A percentile compares a stretch with the other conserved stretches of the same genome.
Conservation (phyloP, 53 echinoderm and acorn worm species). For the Holothuria leucospilota region DNA sequence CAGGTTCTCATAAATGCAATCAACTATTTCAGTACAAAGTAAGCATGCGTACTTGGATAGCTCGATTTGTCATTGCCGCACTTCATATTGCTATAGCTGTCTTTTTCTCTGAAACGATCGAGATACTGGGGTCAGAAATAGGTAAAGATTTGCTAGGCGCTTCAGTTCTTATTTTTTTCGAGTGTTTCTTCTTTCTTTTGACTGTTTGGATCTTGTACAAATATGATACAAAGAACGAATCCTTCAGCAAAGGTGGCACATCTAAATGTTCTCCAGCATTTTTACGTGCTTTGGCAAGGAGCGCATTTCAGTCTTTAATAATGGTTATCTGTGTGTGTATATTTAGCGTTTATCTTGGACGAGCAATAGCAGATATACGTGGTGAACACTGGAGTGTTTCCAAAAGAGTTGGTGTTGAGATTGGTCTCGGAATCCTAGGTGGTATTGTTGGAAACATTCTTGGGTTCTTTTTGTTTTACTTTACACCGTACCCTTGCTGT, state of each 20-base stretch:
- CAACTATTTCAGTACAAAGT: slow-evolving; percentile 4
- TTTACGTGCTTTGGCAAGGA: not conserved
- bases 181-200: not conserved
- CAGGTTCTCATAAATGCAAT: slow-evolving; percentile 26
- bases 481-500: slow-evolving; percentile 4
- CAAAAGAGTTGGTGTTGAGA: not conserved
- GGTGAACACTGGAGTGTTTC: not conserved
- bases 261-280: not conserved
- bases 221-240: not conserved
- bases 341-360: not conserved
- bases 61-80: not conserved
- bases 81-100: slow-evolving; percentile 9
- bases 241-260: not conserved
- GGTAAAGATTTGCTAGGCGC: slow-evolving; percentile 6
- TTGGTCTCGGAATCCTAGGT: slow-evolving; percentile 5
- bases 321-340: not conserved
- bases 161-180: not conserved
- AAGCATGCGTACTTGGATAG: not conserved
- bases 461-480: not conserved
- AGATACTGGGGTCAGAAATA: not conserved
- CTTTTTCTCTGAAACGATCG: slow-evolving; percentile 5
- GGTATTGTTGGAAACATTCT: slow-evolving; percentile 12
- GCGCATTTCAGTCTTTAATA: not conserved
- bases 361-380: not conserved
- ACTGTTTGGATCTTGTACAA: not conserved